These are phyloP conservation scores for Muntiacus reevesi DNA, from an alignment of 2,113 vertebrate genomes.

Conservation along the genomic window DNA sequence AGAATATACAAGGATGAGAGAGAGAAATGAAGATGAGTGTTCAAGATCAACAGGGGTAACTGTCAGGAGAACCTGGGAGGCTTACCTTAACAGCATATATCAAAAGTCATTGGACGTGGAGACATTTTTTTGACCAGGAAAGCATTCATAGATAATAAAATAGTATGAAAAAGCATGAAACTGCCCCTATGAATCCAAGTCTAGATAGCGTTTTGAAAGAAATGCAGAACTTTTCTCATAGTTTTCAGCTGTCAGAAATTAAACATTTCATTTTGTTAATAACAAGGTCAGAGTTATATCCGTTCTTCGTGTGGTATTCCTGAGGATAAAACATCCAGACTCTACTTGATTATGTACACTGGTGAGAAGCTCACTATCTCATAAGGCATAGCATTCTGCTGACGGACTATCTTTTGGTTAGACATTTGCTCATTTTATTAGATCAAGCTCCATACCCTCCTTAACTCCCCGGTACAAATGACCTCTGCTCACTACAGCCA, in stretches of 20 bases:
- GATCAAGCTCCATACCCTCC: neutral
- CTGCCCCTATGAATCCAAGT: neutral
- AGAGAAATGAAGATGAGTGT: slow-evolving; percentile 23
- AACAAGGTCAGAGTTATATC: neutral
- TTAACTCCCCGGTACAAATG: neutral
- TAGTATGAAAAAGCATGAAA: slow-evolving; percentile 9
- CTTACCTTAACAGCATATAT: neutral
- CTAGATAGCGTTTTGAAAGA: slow-evolving; percentile 16
- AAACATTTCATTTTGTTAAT: neutral
- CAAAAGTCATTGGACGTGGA: neutral
- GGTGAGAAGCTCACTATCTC: neutral
- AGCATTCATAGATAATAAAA: neutral
- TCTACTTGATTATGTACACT: neutral
- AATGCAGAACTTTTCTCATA: neutral
- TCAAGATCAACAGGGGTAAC: slow-evolving; percentile 29
- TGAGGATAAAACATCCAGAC: neutral
- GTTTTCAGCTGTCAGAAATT: slow-evolving; percentile 9
- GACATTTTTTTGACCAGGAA: neutral
- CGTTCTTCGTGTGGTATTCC: neutral
- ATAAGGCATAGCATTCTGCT: neutral
- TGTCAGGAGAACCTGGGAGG: neutral
- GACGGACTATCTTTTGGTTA: neutral
- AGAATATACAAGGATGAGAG: neutral
- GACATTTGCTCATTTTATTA: neutral
- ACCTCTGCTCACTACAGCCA: neutral